Evolutionary conservation across 2,113 vertebrate species (phyloP).

Genomic region (Passer domesticus): DNA sequence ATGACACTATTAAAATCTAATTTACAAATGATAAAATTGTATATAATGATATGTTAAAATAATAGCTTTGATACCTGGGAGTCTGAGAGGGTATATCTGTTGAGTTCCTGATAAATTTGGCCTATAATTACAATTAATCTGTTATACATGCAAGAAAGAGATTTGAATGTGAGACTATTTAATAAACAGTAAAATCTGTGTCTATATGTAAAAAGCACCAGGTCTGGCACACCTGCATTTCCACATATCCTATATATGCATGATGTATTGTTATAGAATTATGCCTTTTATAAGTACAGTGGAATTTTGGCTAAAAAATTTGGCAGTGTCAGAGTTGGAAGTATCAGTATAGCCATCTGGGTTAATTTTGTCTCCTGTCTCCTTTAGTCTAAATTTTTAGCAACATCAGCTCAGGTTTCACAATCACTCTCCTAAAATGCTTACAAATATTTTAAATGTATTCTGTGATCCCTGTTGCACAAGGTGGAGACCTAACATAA

Average conservation of each 20-base stretch:
- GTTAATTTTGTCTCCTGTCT: constrained; percentile 31
- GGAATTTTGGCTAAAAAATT: constrained; percentile 32
- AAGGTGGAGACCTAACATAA: constrained; percentile 42
- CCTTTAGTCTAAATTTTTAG: constrained; percentile 5
- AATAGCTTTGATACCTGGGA: constrained; percentile 10
- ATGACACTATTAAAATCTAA: constrained; percentile 40
- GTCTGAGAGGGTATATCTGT: not conserved
- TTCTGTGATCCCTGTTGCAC: constrained; percentile 23
- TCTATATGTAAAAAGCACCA: not conserved
- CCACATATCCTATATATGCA: not conserved
- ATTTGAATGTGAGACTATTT: not conserved
- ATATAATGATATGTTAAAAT: constrained; percentile 11
- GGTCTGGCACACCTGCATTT: not conserved
- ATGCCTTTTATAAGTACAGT: not conserved
- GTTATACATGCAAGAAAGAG: not conserved
- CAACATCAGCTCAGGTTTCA: not conserved
- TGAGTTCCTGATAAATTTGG: not conserved
- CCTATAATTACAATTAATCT: not conserved
- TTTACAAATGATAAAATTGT: constrained; percentile 56
- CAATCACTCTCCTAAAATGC: not conserved
- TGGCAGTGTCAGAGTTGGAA: not conserved
- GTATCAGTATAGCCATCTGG: not conserved
- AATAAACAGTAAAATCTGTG: not conserved
- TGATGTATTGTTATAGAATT: not conserved
- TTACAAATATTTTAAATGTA: not conserved